These are phyloP conservation scores for Spatulosminthurus flaviceps DNA, from an alignment of 2,888 invertebrate genomes.

Conservation along the genomic window DNA sequence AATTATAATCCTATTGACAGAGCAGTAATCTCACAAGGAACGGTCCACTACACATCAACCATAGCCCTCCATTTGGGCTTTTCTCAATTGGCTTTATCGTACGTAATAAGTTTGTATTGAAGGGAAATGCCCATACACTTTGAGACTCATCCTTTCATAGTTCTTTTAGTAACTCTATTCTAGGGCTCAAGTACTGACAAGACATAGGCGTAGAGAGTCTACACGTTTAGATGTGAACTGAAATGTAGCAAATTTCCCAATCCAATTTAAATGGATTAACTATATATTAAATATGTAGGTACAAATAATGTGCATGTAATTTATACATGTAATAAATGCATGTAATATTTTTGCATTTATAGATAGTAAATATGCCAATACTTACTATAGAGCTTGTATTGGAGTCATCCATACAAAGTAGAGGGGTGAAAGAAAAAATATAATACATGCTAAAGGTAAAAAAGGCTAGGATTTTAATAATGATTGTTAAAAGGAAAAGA, in stretches of 20 bases:
- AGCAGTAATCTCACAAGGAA: background rate
- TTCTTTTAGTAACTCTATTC: no score
- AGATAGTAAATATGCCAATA: no score
- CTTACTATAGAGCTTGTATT: no score
- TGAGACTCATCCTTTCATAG: background rate
- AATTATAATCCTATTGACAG: conserved; percentile 5
- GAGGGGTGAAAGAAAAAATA: no score
- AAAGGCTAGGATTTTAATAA: background rate
- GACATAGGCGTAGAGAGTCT: no score
- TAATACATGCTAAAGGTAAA: no score
- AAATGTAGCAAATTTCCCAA: background rate
- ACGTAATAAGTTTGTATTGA: background rate
- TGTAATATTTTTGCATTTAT: background rate
- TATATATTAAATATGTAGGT: background rate
- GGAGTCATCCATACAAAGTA: no score
- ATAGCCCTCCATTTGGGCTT: background rate
- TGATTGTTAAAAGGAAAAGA: background rate
- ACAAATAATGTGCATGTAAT: no score
- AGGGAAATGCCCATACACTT: conserved; percentile 10
- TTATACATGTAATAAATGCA: no score
- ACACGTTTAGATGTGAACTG: background rate
- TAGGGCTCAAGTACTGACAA: no score
- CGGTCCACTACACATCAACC: conserved; percentile 9
- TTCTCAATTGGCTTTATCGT: conserved; percentile 1
- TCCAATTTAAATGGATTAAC: conserved; percentile 5